Conservation (phyloP, 53 echinoderm and acorn worm genomes). For the Mesocentrotus franciscanus region DNA sequence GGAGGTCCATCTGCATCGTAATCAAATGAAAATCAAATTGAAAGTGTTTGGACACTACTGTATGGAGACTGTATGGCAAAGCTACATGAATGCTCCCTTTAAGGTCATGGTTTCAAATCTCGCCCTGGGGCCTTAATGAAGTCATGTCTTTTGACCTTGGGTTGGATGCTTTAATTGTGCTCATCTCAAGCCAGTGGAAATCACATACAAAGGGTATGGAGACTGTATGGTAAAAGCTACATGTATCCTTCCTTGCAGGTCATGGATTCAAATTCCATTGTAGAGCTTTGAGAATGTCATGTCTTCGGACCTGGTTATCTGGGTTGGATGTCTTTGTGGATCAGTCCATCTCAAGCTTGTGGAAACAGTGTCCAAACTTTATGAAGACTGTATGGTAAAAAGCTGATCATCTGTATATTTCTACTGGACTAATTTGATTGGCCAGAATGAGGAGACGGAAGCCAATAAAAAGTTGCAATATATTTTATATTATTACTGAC, state of each 20-base stretch:
- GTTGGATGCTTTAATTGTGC: not conserved
- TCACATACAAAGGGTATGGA: not conserved
- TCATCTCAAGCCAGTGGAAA: not conserved
- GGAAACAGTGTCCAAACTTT: not conserved
- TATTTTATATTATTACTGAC: not conserved
- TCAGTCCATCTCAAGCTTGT: not conserved
- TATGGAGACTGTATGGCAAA: not conserved
- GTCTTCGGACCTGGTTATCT: not conserved
- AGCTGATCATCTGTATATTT: not conserved
- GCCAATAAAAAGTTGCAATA: not conserved
- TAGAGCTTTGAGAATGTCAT: not conserved
- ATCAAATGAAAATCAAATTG: not conserved
- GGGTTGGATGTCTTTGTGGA: not conserved
- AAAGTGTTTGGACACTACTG: not conserved
- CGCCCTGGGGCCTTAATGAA: not conserved
- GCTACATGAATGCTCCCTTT: too few relatives aligned
- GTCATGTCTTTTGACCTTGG: not conserved
- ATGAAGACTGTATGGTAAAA: not conserved
- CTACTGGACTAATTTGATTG: not conserved
- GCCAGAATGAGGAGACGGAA: not conserved
- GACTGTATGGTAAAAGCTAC: not conserved
- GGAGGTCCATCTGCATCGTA: not conserved
- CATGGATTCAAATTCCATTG: not conserved
- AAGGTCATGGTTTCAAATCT: not conserved
- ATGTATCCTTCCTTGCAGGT: too few relatives aligned